Conservation (phyloP, 2,888 invertebrate species). For the Mactromeris polynyma region DNA sequence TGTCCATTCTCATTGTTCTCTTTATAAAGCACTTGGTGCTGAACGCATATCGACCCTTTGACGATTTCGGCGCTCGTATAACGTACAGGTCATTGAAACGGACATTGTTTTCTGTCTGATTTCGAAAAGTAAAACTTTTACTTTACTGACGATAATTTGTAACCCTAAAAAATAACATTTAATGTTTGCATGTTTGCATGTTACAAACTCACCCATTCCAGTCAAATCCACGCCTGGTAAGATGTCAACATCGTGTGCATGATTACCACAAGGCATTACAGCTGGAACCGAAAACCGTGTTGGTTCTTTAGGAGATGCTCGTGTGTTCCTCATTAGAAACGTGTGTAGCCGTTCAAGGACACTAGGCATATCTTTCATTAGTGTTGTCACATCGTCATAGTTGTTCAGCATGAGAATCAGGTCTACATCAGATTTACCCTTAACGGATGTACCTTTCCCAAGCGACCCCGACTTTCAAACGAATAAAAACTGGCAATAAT, state of each 20-base stretch:
- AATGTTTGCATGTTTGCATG: background rate
- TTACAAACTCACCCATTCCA: slow-evolving; percentile 18
- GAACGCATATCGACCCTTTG: too few species aligned
- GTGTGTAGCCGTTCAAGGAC: slow-evolving; percentile 1
- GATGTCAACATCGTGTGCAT: slow-evolving; percentile 51
- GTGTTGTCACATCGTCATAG: slow-evolving; percentile 1
- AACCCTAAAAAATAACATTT: too few species aligned
- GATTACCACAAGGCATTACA: slow-evolving; percentile 23
- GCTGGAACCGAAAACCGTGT: slow-evolving; percentile 51
- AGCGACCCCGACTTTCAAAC: slow-evolving; percentile 57
- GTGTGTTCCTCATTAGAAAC: background rate
- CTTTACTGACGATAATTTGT: too few species aligned
- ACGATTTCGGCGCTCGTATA: too few species aligned
- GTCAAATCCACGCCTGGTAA: slow-evolving; percentile 51
- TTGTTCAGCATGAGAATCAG: slow-evolving; percentile 48
- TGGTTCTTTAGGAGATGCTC: background rate
- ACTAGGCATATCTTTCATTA: background rate
- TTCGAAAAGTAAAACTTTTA: too few species aligned
- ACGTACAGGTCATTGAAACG: too few species aligned
- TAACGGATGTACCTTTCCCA: slow-evolving; percentile 68
- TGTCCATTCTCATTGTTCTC: too few species aligned
- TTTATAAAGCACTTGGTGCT: too few species aligned
- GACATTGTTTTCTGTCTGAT: too few species aligned
- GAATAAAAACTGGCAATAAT: background rate
- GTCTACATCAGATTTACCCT: slow-evolving; percentile 62